Evolutionary conservation across 2,797 vertebrate species (phyloP), one percentile per base, ranked within the genome.

Genomic region (Coreius guichenoti): DNA sequence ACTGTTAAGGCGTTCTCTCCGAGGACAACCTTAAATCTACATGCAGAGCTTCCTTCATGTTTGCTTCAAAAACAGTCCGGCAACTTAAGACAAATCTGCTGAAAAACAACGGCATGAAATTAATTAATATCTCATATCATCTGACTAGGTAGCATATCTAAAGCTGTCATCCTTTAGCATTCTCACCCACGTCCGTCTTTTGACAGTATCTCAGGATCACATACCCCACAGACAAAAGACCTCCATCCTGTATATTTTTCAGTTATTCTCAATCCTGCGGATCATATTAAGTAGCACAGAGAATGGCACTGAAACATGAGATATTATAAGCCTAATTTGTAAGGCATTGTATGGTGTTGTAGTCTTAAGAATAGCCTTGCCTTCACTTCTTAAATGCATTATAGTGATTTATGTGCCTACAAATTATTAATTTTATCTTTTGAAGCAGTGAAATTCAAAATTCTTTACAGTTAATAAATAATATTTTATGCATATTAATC

Each of bases 1-100:
- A 79, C 33, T 19, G 56, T 82, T 90, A 84, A 80, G 58, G 72
- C 51, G 39, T 33, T 47, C 9, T 87, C 85, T 85, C 82, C 7
- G 31, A 86, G 86, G 81, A 86, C 33, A 83, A 26, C 54, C 47
- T 58, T 33, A 85, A 45, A 65, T 75, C 29, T 54, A 77, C 54
- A 81, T 31, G 68, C 33, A n/a, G 6, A 76, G 33, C 17, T 39
- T 85, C 16, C 54, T n/a, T 29, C n/a, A 31, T 31, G 21, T 49
- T 63, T 47, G 21, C 61, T 67, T 80, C 29, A 39, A 77, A 39
- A 26, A 49, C 8, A 12, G n/a, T 54, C 70, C 4, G 8, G 49
- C 47, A n/a, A 23, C 13, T 16, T 36, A 82, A 26, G 4, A 14
- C 49, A 65, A 39, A 54, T 36, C 19, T 16, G 19, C 12, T 17